Conservation (phyloP, 2,888 invertebrate genomes). For the Adelphocoris suturalis region DNA sequence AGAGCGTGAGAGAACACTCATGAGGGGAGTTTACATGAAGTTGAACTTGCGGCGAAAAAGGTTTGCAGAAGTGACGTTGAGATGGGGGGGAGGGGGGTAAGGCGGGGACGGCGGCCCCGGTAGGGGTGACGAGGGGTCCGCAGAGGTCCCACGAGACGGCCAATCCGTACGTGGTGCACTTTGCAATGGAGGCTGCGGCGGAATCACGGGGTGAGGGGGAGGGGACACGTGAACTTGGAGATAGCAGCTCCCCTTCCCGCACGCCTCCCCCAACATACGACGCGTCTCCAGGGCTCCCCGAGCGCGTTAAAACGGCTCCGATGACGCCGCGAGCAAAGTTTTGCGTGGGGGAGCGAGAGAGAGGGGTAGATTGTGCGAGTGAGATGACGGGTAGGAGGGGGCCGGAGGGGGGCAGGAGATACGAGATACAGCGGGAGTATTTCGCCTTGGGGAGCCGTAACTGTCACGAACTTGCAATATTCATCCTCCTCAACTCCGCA, state of each 20-base stretch:
- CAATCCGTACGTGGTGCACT: constrained; percentile 56
- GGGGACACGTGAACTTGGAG: background rate
- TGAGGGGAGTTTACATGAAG: background rate
- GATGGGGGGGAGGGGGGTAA: background rate
- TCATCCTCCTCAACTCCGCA: background rate
- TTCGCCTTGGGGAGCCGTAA: constrained; percentile 52
- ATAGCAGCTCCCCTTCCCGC: constrained; percentile 8
- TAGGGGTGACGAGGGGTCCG: background rate
- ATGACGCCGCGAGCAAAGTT: constrained; percentile 6
- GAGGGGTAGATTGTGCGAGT: no score
- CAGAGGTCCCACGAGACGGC: constrained; percentile 39
- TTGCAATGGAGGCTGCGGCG: background rate
- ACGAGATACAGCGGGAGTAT: background rate
- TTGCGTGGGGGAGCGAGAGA: background rate
- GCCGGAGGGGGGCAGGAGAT: background rate
- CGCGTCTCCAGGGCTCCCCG: background rate
- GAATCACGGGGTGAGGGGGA: background rate
- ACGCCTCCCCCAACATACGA: background rate
- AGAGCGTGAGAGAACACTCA: background rate
- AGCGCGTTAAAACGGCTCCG: background rate
- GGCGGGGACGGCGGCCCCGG: background rate
- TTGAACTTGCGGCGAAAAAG: background rate
- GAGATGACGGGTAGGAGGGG: background rate
- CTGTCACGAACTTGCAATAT: constrained; percentile 51
- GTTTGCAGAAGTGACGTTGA: background rate